Conservation (phyloP, 2,888 invertebrate genomes). For the Cryptocephalus moraei region DNA sequence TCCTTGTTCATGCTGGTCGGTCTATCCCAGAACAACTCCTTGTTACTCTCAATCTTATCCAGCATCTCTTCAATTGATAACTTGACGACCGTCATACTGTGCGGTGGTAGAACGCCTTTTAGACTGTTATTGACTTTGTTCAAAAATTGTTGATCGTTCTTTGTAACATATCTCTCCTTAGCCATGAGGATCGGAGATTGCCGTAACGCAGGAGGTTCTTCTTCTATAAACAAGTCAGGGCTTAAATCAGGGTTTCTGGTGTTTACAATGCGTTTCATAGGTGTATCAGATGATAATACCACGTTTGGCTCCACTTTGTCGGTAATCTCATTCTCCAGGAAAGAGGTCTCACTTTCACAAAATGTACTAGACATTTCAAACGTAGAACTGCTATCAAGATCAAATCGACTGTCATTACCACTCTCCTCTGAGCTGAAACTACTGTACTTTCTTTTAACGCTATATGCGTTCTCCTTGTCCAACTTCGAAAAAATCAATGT, state of each 20-base stretch:
- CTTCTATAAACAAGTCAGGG: conserved; percentile 59
- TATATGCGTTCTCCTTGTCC: conserved; percentile 19
- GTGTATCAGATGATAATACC: conserved; percentile 13
- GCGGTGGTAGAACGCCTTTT: conserved; percentile 64
- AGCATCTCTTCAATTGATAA: conserved; percentile 57
- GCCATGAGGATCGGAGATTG: background rate
- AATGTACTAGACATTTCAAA: too few relatives aligned
- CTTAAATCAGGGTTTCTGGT: conserved; percentile 23
- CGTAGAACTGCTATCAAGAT: too few relatives aligned
- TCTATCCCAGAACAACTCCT: conserved; percentile 23
- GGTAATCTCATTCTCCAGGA: too few relatives aligned
- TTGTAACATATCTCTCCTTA: conserved; percentile 16
- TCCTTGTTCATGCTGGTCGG: conserved; percentile 1
- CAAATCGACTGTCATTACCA: background rate
- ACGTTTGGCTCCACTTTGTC: too few relatives aligned
- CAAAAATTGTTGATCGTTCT: conserved; percentile 35
- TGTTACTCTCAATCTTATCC: conserved; percentile 31
- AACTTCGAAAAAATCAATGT: conserved; percentile 19
- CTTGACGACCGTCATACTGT: conserved; percentile 59
- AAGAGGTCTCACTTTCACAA: too few relatives aligned
- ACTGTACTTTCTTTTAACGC: conserved; percentile 17
- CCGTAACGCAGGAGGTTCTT: conserved; percentile 21
- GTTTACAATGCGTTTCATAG: conserved; percentile 23
- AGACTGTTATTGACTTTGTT: conserved; percentile 47
- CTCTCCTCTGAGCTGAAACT: conserved; percentile 12